Conservation (phyloP, 2,113 vertebrate genomes). For the Martes martes region DNA sequence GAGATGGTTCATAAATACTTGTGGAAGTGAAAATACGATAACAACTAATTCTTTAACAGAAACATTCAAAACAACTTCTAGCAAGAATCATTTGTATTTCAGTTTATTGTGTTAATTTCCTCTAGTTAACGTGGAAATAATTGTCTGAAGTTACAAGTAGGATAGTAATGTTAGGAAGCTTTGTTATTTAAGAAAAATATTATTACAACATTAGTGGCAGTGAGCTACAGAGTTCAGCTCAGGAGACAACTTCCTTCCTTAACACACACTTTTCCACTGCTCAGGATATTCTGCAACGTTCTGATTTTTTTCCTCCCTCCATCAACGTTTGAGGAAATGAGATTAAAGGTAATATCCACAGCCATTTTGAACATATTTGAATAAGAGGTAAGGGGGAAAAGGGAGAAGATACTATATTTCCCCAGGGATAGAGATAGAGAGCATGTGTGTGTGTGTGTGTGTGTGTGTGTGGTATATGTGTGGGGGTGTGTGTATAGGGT, state of each 20-base stretch:
- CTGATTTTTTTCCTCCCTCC: slow-evolving; percentile 1
- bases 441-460: too few species aligned
- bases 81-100: slow-evolving; percentile 41
- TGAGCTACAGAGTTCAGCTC: slow-evolving; percentile 29
- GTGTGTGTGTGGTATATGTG: neutral
- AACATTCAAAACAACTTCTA: slow-evolving; percentile 44
- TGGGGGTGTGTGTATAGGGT: neutral
- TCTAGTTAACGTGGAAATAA: slow-evolving; percentile 50
- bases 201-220: slow-evolving; percentile 57
- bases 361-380: slow-evolving; percentile 44
- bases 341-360: slow-evolving; percentile 42
- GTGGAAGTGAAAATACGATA: neutral
- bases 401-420: neutral
- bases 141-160: slow-evolving; percentile 50
- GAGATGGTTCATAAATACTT: neutral
- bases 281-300: slow-evolving; percentile 48
- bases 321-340: slow-evolving; percentile 30
- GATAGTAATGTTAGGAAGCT: slow-evolving; percentile 46
- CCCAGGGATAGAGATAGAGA: neutral
- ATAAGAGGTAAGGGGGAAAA: neutral
- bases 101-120: slow-evolving; percentile 50
- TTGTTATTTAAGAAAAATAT: slow-evolving; percentile 69
- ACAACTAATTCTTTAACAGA: slow-evolving; percentile 1
- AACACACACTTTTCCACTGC: slow-evolving; percentile 32
- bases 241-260: slow-evolving; percentile 67